These are phyloP conservation scores for Panurus biarmicus DNA, from an alignment of 2,113 vertebrate genomes.

Conservation along the genomic window DNA sequence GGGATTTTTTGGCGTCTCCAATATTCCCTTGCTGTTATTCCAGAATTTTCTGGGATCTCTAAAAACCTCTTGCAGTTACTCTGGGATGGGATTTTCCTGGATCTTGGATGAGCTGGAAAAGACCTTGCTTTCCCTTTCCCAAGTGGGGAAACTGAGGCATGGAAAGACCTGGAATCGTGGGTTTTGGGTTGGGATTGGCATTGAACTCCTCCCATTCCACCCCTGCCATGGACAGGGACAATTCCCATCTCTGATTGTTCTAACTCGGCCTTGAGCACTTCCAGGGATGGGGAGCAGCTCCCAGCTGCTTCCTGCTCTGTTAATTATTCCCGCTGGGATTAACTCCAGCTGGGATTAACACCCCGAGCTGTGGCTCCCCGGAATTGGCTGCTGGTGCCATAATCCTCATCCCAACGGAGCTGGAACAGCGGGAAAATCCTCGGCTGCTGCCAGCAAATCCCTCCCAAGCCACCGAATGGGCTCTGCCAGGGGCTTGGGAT, in stretches of 20 bases:
- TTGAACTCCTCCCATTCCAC: too few species aligned
- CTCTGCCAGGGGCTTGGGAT: neutral
- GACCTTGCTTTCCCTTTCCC: neutral
- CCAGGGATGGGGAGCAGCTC: neutral
- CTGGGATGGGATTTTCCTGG: neutral
- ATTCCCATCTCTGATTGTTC: fast-evolving
- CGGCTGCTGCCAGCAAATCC: fast-evolving
- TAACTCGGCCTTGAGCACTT: neutral
- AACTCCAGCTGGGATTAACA: neutral
- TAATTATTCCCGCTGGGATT: neutral
- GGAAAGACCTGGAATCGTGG: neutral
- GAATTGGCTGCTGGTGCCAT: neutral
- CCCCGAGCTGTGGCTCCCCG: fast-evolving
- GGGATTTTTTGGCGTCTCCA: neutral
- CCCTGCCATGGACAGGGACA: neutral
- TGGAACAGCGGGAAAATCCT: neutral
- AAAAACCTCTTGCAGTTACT: neutral
- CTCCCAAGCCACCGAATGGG: fast-evolving
- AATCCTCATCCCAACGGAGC: neutral
- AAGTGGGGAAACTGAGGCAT: neutral
- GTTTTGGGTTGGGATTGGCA: neutral
- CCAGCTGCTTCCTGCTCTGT: neutral
- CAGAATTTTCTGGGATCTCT: neutral
- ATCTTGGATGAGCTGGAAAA: neutral
- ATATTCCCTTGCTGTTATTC: too few species aligned